A percentile compares a stretch with the other conserved stretches of the same genome.
These are phyloP conservation scores for Zelleria hepariella DNA, from an alignment of 2,888 invertebrate species.

Conservation along the genomic window DNA sequence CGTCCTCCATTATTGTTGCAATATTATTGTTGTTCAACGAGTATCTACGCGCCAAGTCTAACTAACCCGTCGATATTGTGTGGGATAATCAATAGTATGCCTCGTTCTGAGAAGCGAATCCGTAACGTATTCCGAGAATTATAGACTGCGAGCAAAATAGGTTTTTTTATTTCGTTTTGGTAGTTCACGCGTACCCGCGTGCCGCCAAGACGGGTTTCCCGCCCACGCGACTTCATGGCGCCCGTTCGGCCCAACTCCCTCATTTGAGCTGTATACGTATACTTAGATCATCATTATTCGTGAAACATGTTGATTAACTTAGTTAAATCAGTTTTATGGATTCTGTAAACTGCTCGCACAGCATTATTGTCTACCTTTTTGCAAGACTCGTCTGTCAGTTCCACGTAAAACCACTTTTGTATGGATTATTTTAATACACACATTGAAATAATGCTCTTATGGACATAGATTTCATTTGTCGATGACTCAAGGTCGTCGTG, in stretches of 20 bases:
- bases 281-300: background rate
- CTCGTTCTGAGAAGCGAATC: background rate
- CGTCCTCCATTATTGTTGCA: too few species aligned
- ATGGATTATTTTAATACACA: too few species aligned
- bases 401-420: too few species aligned
- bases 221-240: conserved; percentile 68
- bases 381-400: too few species aligned
- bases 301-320: background rate
- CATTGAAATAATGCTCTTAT: background rate
- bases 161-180: conserved; percentile 16
- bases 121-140: background rate
- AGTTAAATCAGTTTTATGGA: background rate
- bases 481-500: conserved; percentile 45
- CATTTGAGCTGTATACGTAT: background rate
- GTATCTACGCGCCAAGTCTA: background rate
- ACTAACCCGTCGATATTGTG: background rate
- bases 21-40: background rate
- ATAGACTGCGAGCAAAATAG: background rate
- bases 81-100: background rate
- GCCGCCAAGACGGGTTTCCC: conserved; percentile 62
- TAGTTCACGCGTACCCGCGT: conserved; percentile 37
- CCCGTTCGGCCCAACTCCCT: conserved; percentile 32
- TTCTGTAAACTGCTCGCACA: background rate
- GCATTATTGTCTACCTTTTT: background rate
- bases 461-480: background rate